Evolutionary conservation across 2,888 invertebrate species (phyloP).

Genomic region (Cephonodes hylas): DNA sequence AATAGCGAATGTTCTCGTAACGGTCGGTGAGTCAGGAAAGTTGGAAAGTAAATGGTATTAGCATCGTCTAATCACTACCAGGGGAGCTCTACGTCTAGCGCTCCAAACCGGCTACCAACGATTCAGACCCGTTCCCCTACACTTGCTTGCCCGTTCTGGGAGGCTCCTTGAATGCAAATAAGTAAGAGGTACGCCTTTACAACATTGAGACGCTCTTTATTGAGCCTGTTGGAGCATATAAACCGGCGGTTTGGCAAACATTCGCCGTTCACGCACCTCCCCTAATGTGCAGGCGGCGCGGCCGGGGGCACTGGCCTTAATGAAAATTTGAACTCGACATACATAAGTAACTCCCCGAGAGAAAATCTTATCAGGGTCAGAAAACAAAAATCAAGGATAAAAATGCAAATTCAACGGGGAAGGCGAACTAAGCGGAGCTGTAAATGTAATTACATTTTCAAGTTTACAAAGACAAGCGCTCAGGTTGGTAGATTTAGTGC

Average conservation of each 20-base stretch:
- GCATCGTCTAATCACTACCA: slow-evolving; percentile 78
- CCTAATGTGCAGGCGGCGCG: slow-evolving; percentile 27
- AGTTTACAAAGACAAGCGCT: slow-evolving; percentile 79
- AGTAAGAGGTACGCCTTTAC: slow-evolving; percentile 77
- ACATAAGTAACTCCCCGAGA: slow-evolving; percentile 36
- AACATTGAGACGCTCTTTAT: slow-evolving; percentile 74
- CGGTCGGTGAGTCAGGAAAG: slow-evolving; percentile 74
- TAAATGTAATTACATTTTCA: slow-evolving; percentile 81
- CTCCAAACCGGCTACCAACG: slow-evolving; percentile 51
- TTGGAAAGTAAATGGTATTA: slow-evolving; percentile 80
- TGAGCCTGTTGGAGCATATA: slow-evolving; percentile 68
- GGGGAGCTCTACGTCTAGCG: slow-evolving; percentile 70
- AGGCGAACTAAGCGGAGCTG: slow-evolving; percentile 71
- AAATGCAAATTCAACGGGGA: slow-evolving; percentile 73
- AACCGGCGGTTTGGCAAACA: slow-evolving; percentile 61
- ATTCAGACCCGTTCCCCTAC: slow-evolving; percentile 62
- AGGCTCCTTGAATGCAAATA: slow-evolving; percentile 79
- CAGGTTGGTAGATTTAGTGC: slow-evolving; percentile 79
- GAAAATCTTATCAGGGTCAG: slow-evolving; percentile 56
- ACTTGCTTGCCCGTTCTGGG: slow-evolving; percentile 68
- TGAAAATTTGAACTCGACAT: slow-evolving; percentile 43
- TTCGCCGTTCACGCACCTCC: slow-evolving; percentile 47
- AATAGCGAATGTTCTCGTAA: slow-evolving; percentile 70
- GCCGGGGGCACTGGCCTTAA: slow-evolving; percentile 23
- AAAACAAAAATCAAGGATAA: slow-evolving; percentile 63